A percentile compares a stretch with the other conserved stretches of the same genome.
These are phyloP conservation scores for Autographa gamma DNA, from an alignment of 2,888 invertebrate species.

Conservation along the genomic window DNA sequence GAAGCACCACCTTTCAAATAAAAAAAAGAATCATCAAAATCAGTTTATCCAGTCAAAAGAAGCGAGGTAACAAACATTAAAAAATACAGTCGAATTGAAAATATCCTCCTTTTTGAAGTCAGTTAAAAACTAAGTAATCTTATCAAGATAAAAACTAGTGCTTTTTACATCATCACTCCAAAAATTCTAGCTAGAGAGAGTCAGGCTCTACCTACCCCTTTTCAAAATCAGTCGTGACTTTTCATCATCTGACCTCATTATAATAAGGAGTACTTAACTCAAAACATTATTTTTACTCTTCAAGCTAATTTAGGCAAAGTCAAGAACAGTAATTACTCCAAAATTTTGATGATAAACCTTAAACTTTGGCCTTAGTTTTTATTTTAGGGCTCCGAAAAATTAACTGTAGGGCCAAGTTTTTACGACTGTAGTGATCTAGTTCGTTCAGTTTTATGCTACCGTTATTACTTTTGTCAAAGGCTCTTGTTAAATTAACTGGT, in stretches of 20 bases:
- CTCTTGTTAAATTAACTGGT: background rate
- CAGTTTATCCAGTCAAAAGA: too few species aligned
- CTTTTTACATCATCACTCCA: background rate
- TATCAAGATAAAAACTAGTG: too few species aligned
- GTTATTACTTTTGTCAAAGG: background rate
- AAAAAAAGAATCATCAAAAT: too few species aligned
- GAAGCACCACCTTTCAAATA: too few species aligned
- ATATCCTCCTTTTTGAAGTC: too few species aligned
- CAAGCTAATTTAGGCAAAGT: background rate
- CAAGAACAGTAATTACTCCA: background rate
- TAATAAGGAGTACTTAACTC: background rate
- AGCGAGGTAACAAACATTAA: too few species aligned
- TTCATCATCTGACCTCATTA: background rate
- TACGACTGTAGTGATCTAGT: background rate
- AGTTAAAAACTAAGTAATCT: too few species aligned
- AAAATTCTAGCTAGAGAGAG: background rate
- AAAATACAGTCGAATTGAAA: too few species aligned
- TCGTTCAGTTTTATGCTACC: background rate
- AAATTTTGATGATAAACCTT: slow-evolving; percentile 6
- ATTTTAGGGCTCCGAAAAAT: background rate
- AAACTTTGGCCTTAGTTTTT: slow-evolving; percentile 1
- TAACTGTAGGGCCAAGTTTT: too few species aligned
- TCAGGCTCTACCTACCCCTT: background rate
- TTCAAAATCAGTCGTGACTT: background rate
- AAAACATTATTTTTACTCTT: background rate